Base-by-base conservation (phyloP, 1,140 invertebrate species). In the Bombus terrestris region DNA sequence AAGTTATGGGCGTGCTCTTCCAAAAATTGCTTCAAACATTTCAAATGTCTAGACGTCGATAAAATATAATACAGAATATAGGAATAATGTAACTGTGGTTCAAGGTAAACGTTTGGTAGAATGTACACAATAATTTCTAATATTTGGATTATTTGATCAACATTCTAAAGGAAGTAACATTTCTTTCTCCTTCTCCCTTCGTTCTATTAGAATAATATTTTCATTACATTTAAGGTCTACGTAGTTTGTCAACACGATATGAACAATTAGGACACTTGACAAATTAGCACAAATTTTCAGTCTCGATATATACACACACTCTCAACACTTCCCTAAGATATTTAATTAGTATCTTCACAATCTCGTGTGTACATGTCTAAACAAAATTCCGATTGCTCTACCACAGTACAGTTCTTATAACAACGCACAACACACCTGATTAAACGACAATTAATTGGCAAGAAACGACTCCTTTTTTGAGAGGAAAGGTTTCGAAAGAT, bases 371-470 rank as follows among this genome's bases (percentile, higher is more conserved):
- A 22, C 47, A 15, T 10, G 39, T 25, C 13, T 72, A 74, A 75
- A 62, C n/a, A 47, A 72, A 6, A 66, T 83, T 53, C 15, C 2
- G 66, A 18, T 53, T 76, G 28, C 32, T 59, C 22, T 39, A 5
- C 62, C 57, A 22, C 41, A n/a, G 69, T 68, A 68, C n/a, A 59
- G 18, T 69, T 62, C 41, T 62, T 69, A 28, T 18, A 57, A 41
- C 13, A 59, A 41, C 41, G 41, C 37, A 66, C 64, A 41, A 73
- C 57, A 59, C 75, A 32, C 53, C n/a, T 68, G 41, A 69, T 77
- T 22, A 57, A 74, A 47, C 66, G 43, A 71, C 10, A 69, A 80
- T 81, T 57, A 86, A 88, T 88, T 79, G 78, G 25, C 57, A 66
- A 37, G 25, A 71, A 57, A 66, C 2, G 37, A 22, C 43, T 47